These are phyloP conservation scores for Cichlasoma orientale DNA, from an alignment of 2,797 vertebrate genomes.

Conservation along the genomic window DNA sequence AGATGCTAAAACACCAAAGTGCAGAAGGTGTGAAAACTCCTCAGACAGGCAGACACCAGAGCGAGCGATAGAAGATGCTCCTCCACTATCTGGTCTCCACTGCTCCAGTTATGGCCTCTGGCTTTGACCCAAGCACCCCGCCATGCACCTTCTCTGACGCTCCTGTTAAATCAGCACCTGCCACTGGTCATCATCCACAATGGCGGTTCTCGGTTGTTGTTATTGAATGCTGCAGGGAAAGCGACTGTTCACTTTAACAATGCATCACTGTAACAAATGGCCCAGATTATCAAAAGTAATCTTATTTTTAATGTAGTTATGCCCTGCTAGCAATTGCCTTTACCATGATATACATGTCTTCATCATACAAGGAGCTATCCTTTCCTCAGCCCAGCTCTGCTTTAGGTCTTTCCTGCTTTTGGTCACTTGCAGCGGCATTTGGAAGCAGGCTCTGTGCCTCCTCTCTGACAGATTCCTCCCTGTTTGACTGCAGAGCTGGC, in stretches of 20 bases:
- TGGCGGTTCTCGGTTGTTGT: constrained; percentile 18
- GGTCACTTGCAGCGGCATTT: background rate
- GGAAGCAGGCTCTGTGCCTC: background rate
- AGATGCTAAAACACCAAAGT: background rate
- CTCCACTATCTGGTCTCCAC: constrained; percentile 3
- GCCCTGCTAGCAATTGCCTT: background rate
- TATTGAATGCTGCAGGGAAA: constrained; percentile 10
- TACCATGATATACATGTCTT: background rate
- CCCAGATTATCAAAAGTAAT: background rate
- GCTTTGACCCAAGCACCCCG: constrained; percentile 5
- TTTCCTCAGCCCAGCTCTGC: background rate
- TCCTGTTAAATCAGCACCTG: constrained; percentile 61
- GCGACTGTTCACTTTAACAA: constrained; percentile 13
- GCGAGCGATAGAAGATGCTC: constrained; percentile 14
- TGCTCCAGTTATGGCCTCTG: constrained; percentile 53
- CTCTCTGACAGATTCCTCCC: background rate
- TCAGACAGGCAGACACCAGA: background rate
- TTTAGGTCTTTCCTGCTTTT: background rate
- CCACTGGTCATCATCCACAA: constrained; percentile 31
- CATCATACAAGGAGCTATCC: background rate
- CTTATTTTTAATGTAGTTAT: background rate
- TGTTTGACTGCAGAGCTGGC: background rate
- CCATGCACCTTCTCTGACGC: constrained; percentile 24
- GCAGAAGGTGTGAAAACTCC: background rate
- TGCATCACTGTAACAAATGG: constrained; percentile 22